Evolutionary conservation across 2,797 vertebrate genomes (phyloP).

Genomic region (Pangasius sanitwongsei): DNA sequence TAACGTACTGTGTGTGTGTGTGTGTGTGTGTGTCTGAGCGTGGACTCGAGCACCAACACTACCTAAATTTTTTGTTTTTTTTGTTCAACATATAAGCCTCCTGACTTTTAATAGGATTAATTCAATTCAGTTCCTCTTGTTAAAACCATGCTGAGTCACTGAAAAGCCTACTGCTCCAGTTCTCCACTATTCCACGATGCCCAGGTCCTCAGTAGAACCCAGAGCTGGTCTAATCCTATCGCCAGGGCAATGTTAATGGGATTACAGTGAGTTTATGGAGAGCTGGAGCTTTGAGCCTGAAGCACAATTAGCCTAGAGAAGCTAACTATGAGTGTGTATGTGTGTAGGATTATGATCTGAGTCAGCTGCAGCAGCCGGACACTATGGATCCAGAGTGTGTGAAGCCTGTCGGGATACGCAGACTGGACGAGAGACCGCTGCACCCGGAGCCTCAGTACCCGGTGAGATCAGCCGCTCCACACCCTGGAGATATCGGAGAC

Average conservation of each 20-base stretch:
- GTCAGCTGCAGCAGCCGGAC: constrained; percentile 97
- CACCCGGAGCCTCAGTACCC: constrained; percentile 97
- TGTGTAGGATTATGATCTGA: constrained; percentile 93
- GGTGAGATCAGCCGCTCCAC: constrained; percentile 91
- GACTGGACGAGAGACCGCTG: constrained; percentile 93
- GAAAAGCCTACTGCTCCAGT: constrained; percentile 8
- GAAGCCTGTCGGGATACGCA: constrained; percentile 92
- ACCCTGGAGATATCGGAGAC: constrained; percentile 97
- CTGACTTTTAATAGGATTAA: constrained; percentile 19
- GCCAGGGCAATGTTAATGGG: constrained; percentile 79
- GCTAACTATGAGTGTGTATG: constrained; percentile 43
- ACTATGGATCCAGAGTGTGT: constrained; percentile 91
- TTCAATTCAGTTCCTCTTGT: constrained; percentile 27
- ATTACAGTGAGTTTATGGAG: constrained; percentile 77
- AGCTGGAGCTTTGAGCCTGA: constrained; percentile 73
- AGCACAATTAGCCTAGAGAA: constrained; percentile 64
- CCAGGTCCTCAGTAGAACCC: constrained; percentile 6
- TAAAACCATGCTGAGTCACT: constrained; percentile 37
- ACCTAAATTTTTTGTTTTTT: neutral
- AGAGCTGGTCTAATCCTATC: constrained; percentile 13
- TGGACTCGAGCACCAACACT: neutral
- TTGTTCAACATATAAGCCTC: neutral
- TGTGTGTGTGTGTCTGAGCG: neutral
- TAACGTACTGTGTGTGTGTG: neutral
- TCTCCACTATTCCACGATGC: constrained; percentile 10